Evolutionary conservation across 2,888 invertebrate species (phyloP), one percentile per base, ranked within the genome.

Genomic region (Drosophila ezoana): DNA sequence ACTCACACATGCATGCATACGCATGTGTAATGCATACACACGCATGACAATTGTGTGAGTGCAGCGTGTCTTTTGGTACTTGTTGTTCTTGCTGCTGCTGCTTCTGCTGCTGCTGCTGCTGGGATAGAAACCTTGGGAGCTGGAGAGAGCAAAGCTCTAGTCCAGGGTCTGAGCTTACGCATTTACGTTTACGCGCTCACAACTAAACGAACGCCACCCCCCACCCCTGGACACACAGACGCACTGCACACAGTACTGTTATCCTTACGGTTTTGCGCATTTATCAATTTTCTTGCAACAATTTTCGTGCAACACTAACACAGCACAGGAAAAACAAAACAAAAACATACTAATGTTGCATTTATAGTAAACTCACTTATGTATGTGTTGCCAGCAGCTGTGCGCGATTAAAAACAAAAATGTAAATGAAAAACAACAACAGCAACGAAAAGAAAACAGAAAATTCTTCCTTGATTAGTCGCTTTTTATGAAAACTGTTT

Each of bases 81-180:
- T 52, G 48, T 35, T 53, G 57, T 67, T 47, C 41, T 45, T 64
- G 41, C 53, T 53, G 14, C 10, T 41, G 41, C 16, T 63, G 43
- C 37, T 54, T 37, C 20, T 66, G 59, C 23, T 62, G 4, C 11
- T 64, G 33, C 35, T 35, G 20, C 45, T 51, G 20, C 16, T 60
- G 41, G 44, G 38, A 63, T 58, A 59, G 51, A 64, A 76, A 70
- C 66, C 70, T 73, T 78, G 74, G 66, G 52, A 62, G 58, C 62
- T 52, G 61, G 43, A 67, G 56, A 57, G 59, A 56, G 47, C 23
- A 67, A 54, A 72, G 67, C 72, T 72, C 67, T 60, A 81, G 70
- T 47, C 72, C 75, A 64, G 72, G 78, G 77, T 73, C 77, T 52
- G 62, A 79, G 82, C 68, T 74, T 87, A 81, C 85, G 82, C 85